Base-by-base conservation (phyloP, 1,140 invertebrate genomes). In the Drosophila mojavensis region DNA sequence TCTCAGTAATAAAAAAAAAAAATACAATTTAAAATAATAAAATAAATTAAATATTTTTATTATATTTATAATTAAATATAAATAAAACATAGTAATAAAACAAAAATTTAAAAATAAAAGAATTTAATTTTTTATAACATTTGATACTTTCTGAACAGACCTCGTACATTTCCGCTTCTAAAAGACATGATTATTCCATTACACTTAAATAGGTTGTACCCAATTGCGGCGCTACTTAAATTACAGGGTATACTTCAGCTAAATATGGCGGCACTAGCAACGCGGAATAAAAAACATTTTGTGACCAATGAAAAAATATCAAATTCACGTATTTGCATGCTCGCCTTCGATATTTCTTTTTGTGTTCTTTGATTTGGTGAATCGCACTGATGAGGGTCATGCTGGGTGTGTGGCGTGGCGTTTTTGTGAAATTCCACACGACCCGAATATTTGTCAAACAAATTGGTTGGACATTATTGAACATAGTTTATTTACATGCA, bases 381-480 rank as follows among this genome's bases (percentile, higher is more conserved):
- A 59, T 71, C 55, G 28, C 41, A 47, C 69, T 75, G 72, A 75
- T 71, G 60, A 60, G 73, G 68, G 67, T 75, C 61, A 60, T 45
- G 7, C 6, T 43, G 15, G 3, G 47, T 41, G 4, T 17, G 13
- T 26, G 4, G 28, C 6, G 9, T 56, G 30, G 15, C 20, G 20
- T 39, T 10, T 55, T 13, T 64, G 53, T 24, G 13, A 45, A 58
- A 50, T 63, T 63, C 20, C 20, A 33, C 4, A 61, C 48, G 24
- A 41, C 30, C 50, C 41, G 45, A 10, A 64, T 64, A 75, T 75
- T 71, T 75, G 67, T 71, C 56, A 75, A 71, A 75, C 68, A 75
- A 75, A 75, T 65, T 75, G 68, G 61, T 75, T 65, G 53, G 48
- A 61, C 70, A 55, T 75, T 75, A 56, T 47, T 47, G 43, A 15